A percentile compares a stretch with the other conserved stretches of the same genome.
Evolutionary conservation across 2,113 vertebrate genomes (phyloP).

Genomic region (Gymnogyps californianus): DNA sequence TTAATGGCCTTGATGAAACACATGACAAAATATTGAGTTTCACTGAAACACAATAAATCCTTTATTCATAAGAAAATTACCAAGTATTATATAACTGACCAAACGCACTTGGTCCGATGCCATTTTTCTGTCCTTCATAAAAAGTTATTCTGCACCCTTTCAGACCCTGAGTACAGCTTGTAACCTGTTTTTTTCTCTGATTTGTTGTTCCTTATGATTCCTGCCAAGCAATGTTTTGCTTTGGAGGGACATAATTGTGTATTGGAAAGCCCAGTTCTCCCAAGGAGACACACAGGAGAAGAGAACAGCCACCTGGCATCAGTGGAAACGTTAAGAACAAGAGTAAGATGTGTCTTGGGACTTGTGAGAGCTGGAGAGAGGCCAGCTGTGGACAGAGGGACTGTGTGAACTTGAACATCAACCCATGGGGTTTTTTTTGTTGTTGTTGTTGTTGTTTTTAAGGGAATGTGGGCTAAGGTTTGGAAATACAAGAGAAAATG

Average conservation of each 20-base stretch:
- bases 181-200: neutral
- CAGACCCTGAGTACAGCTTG: neutral
- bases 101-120: rapidly evolving
- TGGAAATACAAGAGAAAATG: neutral
- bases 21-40: neutral
- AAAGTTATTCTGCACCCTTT: neutral
- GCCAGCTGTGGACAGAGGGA: neutral
- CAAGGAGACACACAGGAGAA: neutral
- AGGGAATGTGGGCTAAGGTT: neutral
- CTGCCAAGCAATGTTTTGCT: neutral
- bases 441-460: neutral
- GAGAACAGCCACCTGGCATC: neutral
- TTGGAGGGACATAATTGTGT: neutral
- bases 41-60: neutral
- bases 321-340: neutral
- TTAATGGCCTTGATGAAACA: neutral
- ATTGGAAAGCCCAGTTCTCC: neutral
- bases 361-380: neutral
- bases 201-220: neutral
- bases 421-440: neutral
- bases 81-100: neutral
- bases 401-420: conserved; percentile 35
- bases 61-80: neutral
- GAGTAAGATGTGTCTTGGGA: neutral
- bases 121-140: neutral